These are phyloP conservation scores for Harpagus bidentatus DNA, from an alignment of 2,113 vertebrate species.

Conservation along the genomic window DNA sequence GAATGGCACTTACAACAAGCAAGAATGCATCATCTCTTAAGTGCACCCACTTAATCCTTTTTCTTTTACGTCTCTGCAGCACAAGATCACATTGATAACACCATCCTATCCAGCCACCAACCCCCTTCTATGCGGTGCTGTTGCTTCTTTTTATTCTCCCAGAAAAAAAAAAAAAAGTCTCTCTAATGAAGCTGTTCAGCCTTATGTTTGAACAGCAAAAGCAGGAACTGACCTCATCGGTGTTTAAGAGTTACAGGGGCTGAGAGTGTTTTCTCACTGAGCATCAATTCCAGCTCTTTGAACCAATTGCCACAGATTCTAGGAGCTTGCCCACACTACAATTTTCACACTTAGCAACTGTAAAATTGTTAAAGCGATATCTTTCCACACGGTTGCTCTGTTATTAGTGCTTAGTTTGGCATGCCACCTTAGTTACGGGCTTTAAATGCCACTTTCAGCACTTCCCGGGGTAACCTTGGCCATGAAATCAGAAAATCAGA, in stretches of 20 bases:
- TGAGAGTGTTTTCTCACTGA: constrained; percentile 35
- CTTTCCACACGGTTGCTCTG: constrained; percentile 72
- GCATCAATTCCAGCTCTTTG: constrained; percentile 72
- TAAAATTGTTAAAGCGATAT: constrained; percentile 81
- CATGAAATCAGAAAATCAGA: constrained; percentile 84
- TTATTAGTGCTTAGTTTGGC: constrained; percentile 75
- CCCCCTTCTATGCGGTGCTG: rapidly evolving
- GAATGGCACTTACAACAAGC: not conserved
- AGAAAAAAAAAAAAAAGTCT: not conserved
- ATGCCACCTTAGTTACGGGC: constrained; percentile 76
- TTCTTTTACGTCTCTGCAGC: not conserved
- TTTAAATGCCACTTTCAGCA: constrained; percentile 79
- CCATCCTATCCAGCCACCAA: not conserved
- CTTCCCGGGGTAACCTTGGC: constrained; percentile 77
- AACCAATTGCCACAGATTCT: constrained; percentile 65
- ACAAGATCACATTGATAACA: not conserved
- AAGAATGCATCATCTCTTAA: not conserved
- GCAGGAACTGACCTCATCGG: constrained; percentile 29
- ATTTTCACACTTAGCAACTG: constrained; percentile 84
- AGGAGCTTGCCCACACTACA: constrained; percentile 73
- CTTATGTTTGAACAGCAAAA: constrained; percentile 14
- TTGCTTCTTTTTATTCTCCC: not conserved
- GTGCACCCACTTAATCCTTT: not conserved
- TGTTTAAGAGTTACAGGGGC: constrained; percentile 42
- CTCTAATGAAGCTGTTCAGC: constrained; percentile 67